phyloP scores from a whole-genome alignment of 1,140 invertebrate genomes.

The Drosophila repleta region DNA sequence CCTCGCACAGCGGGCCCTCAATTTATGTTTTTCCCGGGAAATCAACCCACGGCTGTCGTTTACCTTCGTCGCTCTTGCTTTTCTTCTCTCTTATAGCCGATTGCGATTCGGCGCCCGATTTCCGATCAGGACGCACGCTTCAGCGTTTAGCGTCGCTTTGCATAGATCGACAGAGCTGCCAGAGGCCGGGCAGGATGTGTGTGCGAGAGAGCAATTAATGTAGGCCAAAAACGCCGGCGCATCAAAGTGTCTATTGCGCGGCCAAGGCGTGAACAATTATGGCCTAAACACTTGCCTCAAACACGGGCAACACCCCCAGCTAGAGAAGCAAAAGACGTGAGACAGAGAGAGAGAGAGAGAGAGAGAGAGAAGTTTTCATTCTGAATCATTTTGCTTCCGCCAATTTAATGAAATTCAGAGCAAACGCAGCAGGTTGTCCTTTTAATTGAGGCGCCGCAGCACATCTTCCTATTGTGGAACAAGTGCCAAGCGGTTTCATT shows the following conservation, averaged over 20 bases:
- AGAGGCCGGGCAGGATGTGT: constrained; percentile 31
- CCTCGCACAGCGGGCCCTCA: constrained; percentile 28
- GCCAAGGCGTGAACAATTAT: constrained; percentile 78
- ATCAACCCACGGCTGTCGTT: constrained; percentile 13
- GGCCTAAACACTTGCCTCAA: constrained; percentile 74
- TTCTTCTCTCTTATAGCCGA: neutral
- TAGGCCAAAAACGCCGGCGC: constrained; percentile 24
- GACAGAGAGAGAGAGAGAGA: neutral
- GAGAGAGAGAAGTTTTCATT: neutral
- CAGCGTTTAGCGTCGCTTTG: constrained; percentile 59
- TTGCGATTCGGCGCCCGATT: constrained; percentile 25
- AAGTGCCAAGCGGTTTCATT: constrained; percentile 62
- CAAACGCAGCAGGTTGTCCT: constrained; percentile 64
- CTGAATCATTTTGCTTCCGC: constrained; percentile 58
- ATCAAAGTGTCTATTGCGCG: constrained; percentile 66
- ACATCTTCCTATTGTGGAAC: constrained; percentile 31
- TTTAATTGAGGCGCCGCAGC: constrained; percentile 58
- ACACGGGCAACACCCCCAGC: constrained; percentile 54
- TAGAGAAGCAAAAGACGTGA: neutral
- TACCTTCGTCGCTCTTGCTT: neutral
- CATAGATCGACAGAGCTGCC: constrained; percentile 31
- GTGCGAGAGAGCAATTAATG: constrained; percentile 30
- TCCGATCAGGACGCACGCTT: constrained; percentile 53
- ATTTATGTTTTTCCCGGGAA: constrained; percentile 28
- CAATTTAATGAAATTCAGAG: constrained; percentile 54